A percentile compares a stretch with the other conserved stretches of the same genome.
phyloP scores from a whole-genome alignment of 2,797 vertebrate genomes.

The Protonibea diacanthus region DNA sequence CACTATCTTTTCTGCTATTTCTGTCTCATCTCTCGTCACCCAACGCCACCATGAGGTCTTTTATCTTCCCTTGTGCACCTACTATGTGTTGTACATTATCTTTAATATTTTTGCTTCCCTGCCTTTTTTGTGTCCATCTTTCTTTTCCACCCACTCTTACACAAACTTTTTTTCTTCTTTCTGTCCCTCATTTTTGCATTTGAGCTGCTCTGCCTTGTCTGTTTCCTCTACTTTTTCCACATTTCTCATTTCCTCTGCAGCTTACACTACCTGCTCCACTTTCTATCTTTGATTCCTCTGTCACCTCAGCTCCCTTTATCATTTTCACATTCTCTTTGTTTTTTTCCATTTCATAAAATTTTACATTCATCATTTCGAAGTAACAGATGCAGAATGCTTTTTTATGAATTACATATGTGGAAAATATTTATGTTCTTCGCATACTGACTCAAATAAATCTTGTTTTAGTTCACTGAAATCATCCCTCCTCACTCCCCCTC shows the following conservation, averaged over 20 bases:
- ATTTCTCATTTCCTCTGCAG: slow-evolving; percentile 3
- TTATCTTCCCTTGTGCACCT: slow-evolving; percentile 10
- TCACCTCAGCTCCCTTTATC: not conserved
- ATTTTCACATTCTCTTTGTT: not conserved
- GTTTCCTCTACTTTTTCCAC: not conserved
- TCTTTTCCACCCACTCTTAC: not conserved
- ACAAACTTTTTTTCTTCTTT: slow-evolving; percentile 7
- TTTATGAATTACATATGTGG: not conserved
- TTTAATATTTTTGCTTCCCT: slow-evolving; percentile 4
- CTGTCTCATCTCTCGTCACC: not conserved
- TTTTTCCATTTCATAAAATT: slow-evolving; percentile 1
- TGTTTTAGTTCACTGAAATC: not conserved
- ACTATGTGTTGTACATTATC: not conserved
- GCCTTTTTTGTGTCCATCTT: not conserved
- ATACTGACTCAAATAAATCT: slow-evolving; percentile 13
- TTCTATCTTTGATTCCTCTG: not conserved
- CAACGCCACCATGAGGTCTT: not conserved
- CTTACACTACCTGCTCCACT: not conserved
- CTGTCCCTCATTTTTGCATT: slow-evolving; percentile 5
- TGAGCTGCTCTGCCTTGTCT: not conserved
- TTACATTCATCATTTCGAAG: not conserved
- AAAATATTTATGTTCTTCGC: not conserved
- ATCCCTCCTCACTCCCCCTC: no score
- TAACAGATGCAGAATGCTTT: not conserved
- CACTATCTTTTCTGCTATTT: not conserved